Evolutionary conservation across 2,888 invertebrate genomes (phyloP).

Genomic region (Chrysolina haemoptera): DNA sequence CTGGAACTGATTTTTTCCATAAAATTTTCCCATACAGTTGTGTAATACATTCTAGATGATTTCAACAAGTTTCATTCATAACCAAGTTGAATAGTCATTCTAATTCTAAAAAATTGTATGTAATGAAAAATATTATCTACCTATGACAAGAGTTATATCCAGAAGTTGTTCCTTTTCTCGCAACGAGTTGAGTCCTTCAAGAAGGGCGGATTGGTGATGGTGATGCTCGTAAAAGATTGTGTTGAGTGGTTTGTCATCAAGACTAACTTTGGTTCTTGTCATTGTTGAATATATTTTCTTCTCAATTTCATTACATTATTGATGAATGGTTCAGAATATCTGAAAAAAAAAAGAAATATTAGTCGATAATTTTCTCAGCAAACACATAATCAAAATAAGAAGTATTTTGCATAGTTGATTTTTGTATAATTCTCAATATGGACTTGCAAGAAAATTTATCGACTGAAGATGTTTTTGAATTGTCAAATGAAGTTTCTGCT

Average conservation of each 20-base stretch:
- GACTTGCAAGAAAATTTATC: too few relatives aligned
- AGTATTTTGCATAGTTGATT: too few relatives aligned
- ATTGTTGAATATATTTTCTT: conserved; percentile 52
- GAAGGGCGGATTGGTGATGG: conserved; percentile 73
- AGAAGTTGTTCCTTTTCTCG: conserved; percentile 75
- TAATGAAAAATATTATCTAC: conserved; percentile 29
- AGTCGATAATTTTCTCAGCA: neutral
- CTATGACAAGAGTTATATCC: conserved; percentile 79
- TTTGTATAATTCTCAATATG: too few relatives aligned
- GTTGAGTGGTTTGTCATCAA: conserved; percentile 67
- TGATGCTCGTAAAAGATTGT: conserved; percentile 73
- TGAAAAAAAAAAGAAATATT: conserved; percentile 5
- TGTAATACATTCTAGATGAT: too few relatives aligned
- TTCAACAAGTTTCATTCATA: too few relatives aligned
- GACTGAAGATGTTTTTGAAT: too few relatives aligned
- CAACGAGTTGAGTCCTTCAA: conserved; percentile 76
- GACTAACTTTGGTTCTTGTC: conserved; percentile 65
- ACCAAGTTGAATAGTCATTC: too few relatives aligned
- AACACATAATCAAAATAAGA: neutral
- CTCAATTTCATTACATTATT: neutral
- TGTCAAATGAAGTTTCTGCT: too few relatives aligned
- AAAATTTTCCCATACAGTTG: too few relatives aligned
- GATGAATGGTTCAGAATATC: neutral
- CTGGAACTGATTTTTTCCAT: too few relatives aligned
- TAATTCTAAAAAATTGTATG: too few relatives aligned